Percentiles rank a stretch among this genome's conserved stretches.
Evolutionary conservation across 2,797 vertebrate species (phyloP).

Genomic region (Eulemur mongoz): DNA sequence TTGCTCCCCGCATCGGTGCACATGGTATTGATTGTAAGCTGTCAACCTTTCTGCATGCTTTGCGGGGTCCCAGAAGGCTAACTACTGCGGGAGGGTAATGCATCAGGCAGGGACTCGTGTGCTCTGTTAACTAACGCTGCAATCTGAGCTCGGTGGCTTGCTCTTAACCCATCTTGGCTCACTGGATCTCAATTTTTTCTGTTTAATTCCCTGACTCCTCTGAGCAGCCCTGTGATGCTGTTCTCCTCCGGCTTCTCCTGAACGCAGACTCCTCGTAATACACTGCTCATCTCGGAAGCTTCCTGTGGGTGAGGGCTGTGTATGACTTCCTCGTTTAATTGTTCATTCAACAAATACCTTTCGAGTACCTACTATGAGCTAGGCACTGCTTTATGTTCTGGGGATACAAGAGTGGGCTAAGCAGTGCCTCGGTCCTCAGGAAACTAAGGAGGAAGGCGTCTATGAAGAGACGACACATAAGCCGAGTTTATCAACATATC

Average conservation of each 20-base stretch:
- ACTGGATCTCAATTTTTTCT: background rate
- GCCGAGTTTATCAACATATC: background rate
- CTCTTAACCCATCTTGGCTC: slow-evolving; percentile 15
- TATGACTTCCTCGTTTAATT: background rate
- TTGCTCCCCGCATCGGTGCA: slow-evolving; percentile 74
- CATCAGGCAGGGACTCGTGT: slow-evolving; percentile 22
- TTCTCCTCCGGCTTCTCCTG: background rate
- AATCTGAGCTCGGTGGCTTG: background rate
- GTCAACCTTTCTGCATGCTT: slow-evolving; percentile 71
- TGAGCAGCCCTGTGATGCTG: background rate
- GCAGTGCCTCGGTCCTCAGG: background rate
- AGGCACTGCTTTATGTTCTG: background rate
- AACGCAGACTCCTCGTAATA: background rate
- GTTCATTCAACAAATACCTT: background rate
- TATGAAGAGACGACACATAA: background rate
- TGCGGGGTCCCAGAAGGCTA: slow-evolving; percentile 70
- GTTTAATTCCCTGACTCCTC: background rate
- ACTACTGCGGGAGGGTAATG: slow-evolving; percentile 16
- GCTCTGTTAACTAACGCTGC: slow-evolving; percentile 26
- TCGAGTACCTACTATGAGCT: background rate
- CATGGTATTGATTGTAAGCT: slow-evolving; percentile 80
- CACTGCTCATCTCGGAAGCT: background rate
- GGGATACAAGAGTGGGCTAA: background rate
- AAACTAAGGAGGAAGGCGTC: background rate
- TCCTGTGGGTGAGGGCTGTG: background rate